Percentiles rank a stretch among this genome's conserved stretches.
Evolutionary conservation across 2,888 invertebrate species (phyloP).

Genomic region (Polietes domitor): DNA sequence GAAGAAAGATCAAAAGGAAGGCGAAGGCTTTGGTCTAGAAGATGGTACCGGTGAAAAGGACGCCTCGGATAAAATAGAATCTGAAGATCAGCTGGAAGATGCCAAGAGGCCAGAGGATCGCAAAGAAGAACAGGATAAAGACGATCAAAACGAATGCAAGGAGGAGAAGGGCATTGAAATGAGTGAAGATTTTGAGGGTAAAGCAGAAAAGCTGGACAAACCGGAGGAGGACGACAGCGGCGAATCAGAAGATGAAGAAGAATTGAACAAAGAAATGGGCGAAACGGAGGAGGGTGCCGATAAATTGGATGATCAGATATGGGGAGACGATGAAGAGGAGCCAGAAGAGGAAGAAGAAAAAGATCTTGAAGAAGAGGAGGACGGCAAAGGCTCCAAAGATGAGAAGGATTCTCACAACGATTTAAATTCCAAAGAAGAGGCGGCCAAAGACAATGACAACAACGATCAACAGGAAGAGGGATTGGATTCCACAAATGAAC

Average conservation of each 20-base stretch:
- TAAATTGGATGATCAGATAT: conserved; percentile 90
- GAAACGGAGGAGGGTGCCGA: conserved; percentile 94
- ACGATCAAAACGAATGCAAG: conserved; percentile 88
- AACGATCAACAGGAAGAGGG: conserved; percentile 82
- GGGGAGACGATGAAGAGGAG: conserved; percentile 93
- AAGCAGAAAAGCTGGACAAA: conserved; percentile 85
- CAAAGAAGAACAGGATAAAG: conserved; percentile 84
- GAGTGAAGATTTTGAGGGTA: conserved; percentile 95
- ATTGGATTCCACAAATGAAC: conserved; percentile 78
- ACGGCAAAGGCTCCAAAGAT: conserved; percentile 87
- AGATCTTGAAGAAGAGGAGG: conserved; percentile 84
- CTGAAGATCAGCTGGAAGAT: conserved; percentile 96
- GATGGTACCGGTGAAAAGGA: conserved; percentile 94
- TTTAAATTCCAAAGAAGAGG: conserved; percentile 81
- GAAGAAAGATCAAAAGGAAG: conserved; percentile 82
- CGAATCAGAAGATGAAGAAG: conserved; percentile 87
- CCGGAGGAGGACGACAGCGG: conserved; percentile 84
- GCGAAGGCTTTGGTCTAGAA: conserved; percentile 93
- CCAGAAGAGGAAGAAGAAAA: conserved; percentile 85
- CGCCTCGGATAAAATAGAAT: conserved; percentile 92
- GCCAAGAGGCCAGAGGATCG: conserved; percentile 88
- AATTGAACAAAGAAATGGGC: conserved; percentile 98
- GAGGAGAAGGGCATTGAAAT: conserved; percentile 97
- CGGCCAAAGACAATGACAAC: conserved; percentile 82
- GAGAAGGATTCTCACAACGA: conserved; percentile 84